These are phyloP conservation scores for Pseudoips prasinana DNA, from an alignment of 2,888 invertebrate genomes.

Conservation along the genomic window DNA sequence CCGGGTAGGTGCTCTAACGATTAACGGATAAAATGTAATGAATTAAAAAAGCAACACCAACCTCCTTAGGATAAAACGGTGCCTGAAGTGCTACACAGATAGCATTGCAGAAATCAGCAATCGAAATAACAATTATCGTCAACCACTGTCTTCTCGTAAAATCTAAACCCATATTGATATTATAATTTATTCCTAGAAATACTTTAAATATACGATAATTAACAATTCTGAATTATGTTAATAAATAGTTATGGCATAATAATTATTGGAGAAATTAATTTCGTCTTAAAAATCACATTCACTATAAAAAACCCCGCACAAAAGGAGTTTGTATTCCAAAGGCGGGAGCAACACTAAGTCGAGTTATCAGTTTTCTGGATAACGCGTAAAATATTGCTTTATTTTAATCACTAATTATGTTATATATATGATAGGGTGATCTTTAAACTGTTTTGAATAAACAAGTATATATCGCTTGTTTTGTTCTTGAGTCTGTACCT, in stretches of 20 bases:
- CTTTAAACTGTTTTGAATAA: slow-evolving; percentile 33
- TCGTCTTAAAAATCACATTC: slow-evolving; percentile 14
- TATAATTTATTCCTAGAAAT: neutral
- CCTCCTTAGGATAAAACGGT: slow-evolving; percentile 93
- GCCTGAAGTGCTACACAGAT: slow-evolving; percentile 92
- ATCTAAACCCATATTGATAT: slow-evolving; percentile 78
- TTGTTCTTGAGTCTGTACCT: neutral
- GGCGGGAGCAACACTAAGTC: slow-evolving; percentile 48
- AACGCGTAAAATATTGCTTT: slow-evolving; percentile 40
- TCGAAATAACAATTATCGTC: slow-evolving; percentile 88
- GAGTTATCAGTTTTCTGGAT: slow-evolving; percentile 46
- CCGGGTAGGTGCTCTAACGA: too few species aligned
- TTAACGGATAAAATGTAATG: too few species aligned
- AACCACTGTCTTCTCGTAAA: slow-evolving; percentile 89
- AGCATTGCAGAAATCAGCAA: slow-evolving; percentile 92
- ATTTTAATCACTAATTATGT: slow-evolving; percentile 27
- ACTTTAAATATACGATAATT: neutral
- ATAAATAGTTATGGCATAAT: slow-evolving; percentile 7
- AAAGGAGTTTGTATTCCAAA: slow-evolving; percentile 38
- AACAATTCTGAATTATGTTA: slow-evolving; percentile 1
- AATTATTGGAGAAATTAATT: neutral
- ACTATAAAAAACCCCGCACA: too few species aligned
- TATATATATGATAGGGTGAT: slow-evolving; percentile 29
- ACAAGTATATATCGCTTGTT: slow-evolving; percentile 31
- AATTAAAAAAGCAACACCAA: too few species aligned